Percentiles rank a stretch among this genome's conserved stretches.
Evolutionary conservation across 2,113 vertebrate species (phyloP).

Genomic region (Grallaria varia): DNA sequence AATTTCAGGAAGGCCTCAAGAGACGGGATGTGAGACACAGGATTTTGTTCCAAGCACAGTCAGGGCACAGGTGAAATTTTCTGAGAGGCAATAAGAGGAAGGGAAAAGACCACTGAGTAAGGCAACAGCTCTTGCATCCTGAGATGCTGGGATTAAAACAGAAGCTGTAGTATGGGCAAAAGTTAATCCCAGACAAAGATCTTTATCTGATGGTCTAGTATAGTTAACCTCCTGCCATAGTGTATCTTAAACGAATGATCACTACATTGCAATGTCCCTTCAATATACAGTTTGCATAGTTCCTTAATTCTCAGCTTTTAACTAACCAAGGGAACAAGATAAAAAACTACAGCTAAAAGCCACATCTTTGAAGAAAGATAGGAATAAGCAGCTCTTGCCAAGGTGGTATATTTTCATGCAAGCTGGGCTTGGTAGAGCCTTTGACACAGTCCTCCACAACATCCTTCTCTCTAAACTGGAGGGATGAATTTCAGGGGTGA

Average conservation of each 20-base stretch:
- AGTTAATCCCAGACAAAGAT: background rate
- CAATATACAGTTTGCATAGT: background rate
- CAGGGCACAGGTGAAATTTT: background rate
- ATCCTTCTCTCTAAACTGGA: background rate
- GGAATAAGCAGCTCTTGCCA: background rate
- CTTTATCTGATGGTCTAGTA: background rate
- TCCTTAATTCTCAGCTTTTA: background rate
- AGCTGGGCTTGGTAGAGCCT: background rate
- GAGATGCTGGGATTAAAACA: background rate
- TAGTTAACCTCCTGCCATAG: background rate
- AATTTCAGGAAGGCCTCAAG: background rate
- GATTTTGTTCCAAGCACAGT: background rate
- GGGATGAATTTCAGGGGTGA: background rate
- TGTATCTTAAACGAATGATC: background rate
- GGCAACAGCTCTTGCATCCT: background rate
- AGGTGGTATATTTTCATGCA: background rate
- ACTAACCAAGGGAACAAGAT: background rate
- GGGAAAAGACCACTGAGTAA: background rate
- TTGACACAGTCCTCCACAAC: background rate
- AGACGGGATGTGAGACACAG: rapidly evolving
- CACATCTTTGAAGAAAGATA: background rate
- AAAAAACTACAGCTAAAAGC: background rate
- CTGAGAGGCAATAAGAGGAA: background rate
- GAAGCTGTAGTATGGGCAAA: background rate
- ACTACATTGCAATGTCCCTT: background rate